Evolutionary conservation across 2,113 vertebrate genomes (phyloP), one percentile per base, ranked within the genome.

Genomic region (Colistium nudipinnis): DNA sequence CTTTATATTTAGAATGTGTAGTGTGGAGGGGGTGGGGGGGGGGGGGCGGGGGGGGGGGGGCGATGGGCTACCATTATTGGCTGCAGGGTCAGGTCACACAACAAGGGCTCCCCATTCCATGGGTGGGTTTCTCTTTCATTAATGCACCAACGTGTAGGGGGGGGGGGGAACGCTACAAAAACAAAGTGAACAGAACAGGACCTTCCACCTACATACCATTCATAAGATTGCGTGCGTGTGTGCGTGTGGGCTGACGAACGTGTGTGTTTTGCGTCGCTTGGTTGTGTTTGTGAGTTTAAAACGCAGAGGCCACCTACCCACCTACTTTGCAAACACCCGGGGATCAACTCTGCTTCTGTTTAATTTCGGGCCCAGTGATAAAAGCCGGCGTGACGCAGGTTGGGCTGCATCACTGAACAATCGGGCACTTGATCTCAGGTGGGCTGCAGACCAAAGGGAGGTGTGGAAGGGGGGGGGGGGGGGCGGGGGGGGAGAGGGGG

Each of bases 1-100:
- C 54, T 77, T 85, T 88, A 87, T 88, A 86, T 91, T 90, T 87
- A 88, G 71, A 88, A 77, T 61, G 43, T 80, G 76, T 72, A 70
- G 53, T 41, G 30, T 68, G 67, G 66, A 67, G 70, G 8, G 24
- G n/a, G n/a, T 19, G 22, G 11, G 52, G 16, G 31, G 4, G 31
- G 4, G 31, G 31, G 31, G 31, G 31, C 31, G 31, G 31, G 4
- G 4, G 31, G 31, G 31, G 31, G 31, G 31, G 31, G 52, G 51
- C 81, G 74, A 84, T 76, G 69, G 54, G 57, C 64, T 25, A 41
- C 63, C 76, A 80, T 88, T 87, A 90, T 78, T 79, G 70, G 70
- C 54, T 68, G 52, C 75, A 48, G 76, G 45, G 82, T 31, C 39
- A 54, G 83, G 86, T 84, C 83, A 85, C 68, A 59, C 72, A 83